Evolutionary conservation across 2,113 vertebrate genomes (phyloP).

Genomic region (Calidris pygmaea): DNA sequence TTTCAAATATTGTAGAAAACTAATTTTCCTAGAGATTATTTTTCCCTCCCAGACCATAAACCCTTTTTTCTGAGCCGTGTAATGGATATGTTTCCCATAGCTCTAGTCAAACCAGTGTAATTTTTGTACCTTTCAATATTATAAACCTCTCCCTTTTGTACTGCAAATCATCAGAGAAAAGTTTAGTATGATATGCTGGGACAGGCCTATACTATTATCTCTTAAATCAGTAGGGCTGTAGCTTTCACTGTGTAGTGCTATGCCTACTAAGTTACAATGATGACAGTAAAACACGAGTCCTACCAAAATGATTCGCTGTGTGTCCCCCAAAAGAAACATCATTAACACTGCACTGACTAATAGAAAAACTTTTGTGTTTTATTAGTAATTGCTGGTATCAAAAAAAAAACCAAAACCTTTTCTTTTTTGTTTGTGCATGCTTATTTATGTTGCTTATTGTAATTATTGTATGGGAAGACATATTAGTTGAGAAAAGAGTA

Average conservation of each 20-base stretch:
- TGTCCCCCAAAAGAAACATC: background rate
- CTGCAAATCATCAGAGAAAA: background rate
- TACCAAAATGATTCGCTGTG: background rate
- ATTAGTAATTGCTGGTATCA: background rate
- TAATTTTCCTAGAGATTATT: conserved; percentile 20
- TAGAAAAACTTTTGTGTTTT: background rate
- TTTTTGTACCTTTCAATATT: background rate
- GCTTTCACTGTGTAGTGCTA: background rate
- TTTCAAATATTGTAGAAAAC: background rate
- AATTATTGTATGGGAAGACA: background rate
- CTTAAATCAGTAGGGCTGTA: background rate
- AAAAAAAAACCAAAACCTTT: background rate
- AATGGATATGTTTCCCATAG: background rate
- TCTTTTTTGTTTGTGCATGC: background rate
- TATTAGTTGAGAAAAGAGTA: background rate
- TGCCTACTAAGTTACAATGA: background rate
- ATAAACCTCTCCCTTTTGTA: background rate
- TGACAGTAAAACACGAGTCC: background rate
- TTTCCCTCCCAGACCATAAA: background rate
- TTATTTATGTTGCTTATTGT: background rate
- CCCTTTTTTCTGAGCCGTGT: background rate
- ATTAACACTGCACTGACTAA: background rate
- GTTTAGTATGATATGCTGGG: background rate
- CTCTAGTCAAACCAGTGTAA: background rate
- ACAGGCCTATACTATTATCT: background rate